phyloP scores from a whole-genome alignment of 2,113 vertebrate genomes.

The Melospiza georgiana region DNA sequence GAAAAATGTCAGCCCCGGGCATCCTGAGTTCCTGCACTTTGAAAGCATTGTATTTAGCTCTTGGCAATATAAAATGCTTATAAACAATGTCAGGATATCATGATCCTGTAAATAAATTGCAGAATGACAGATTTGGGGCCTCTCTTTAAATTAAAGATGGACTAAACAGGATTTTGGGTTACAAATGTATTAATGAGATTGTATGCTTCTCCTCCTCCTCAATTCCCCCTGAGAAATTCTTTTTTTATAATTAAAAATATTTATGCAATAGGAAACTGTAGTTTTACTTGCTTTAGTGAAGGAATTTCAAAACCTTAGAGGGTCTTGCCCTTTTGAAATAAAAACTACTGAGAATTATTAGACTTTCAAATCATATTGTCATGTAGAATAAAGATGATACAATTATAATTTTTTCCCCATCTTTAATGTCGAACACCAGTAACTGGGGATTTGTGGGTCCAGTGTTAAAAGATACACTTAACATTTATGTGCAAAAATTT shows the following conservation, averaged over 20 bases:
- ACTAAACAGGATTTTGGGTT: background rate
- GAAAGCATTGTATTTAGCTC: conserved; percentile 23
- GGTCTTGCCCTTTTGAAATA: background rate
- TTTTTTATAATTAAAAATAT: background rate
- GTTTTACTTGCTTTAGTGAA: background rate
- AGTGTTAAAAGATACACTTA: conserved; percentile 9
- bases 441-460: background rate
- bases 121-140: background rate
- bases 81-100: conserved; percentile 32
- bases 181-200: conserved; percentile 27
- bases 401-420: background rate
- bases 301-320: background rate
- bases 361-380: background rate
- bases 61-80: conserved; percentile 49
- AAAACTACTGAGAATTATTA: background rate
- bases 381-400: background rate
- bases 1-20: conserved; percentile 35
- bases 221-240: background rate
- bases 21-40: conserved; percentile 40
- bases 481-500: background rate
- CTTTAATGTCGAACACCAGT: background rate
- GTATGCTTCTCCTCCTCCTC: background rate
- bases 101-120: conserved; percentile 49
- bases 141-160: conserved; percentile 42
- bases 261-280: background rate